Evolutionary conservation across 92 coral and sea anemone species (phyloP).

Genomic region (Epizoanthus fatuus): DNA sequence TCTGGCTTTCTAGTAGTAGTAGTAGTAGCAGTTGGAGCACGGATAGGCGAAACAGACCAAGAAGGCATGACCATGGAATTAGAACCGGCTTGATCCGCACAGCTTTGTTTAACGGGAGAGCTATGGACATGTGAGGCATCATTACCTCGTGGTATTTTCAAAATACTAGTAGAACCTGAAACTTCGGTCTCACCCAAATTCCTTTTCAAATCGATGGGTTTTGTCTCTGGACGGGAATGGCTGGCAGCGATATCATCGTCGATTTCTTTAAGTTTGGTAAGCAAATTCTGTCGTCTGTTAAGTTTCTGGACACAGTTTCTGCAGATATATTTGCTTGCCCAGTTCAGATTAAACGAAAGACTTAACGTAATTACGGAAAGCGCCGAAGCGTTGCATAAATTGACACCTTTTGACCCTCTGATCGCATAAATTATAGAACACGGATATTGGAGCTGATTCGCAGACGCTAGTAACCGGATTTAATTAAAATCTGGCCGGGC

Average conservation of each 20-base stretch:
- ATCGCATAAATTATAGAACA: too few species aligned
- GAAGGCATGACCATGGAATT: neutral
- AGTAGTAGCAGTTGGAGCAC: neutral
- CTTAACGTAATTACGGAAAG: neutral
- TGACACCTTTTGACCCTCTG: neutral
- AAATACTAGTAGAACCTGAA: neutral
- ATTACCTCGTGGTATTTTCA: neutral
- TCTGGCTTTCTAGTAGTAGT: neutral
- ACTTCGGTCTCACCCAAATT: neutral
- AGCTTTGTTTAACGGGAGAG: neutral
- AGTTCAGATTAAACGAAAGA: neutral
- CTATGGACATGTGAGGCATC: neutral
- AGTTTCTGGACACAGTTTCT: constrained; percentile 40
- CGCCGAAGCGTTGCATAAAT: neutral
- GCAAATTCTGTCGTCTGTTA: constrained; percentile 35
- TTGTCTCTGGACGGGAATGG: neutral
- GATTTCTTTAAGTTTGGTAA: constrained; percentile 9
- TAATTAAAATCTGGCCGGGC: too few species aligned
- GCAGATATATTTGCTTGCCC: constrained; percentile 21
- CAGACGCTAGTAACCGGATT: too few species aligned
- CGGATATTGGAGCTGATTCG: too few species aligned
- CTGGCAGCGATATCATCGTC: neutral
- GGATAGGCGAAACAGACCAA: constrained; percentile 35
- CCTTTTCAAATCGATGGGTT: neutral
- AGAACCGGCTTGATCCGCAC: neutral